Base-by-base conservation (phyloP, 2,888 invertebrate genomes). In the Molanna angustata region DNA sequence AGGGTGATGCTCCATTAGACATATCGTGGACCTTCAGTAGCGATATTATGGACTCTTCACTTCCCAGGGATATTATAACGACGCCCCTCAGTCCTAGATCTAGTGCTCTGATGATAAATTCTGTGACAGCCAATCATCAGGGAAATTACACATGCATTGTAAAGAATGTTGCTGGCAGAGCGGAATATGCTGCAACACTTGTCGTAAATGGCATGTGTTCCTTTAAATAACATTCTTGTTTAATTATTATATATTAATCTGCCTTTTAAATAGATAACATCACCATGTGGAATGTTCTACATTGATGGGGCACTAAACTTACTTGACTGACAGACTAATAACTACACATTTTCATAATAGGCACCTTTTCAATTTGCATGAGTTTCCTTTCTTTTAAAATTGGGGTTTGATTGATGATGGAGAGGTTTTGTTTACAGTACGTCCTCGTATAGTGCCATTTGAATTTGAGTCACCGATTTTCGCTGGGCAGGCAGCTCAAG, bases 391-490 rank as follows among this genome's bases (percentile, higher is more conserved):
- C 22, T 20, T 33, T 16, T 33, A 11, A 22, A 9, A 6, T 32
- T 20, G 37, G 39, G 19, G 9, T 40, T 31, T 41, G n/a, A n/a
- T n/a, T n/a, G n/a, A n/a, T 49, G 13, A 49, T 33, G 35, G 42
- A 49, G 19, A 53, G 46, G 41, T 60, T 60, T 57, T 74, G 64
- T 74, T 82, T 84, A 72, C 84, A 90, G 89, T 89, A 69, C 81
- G 85, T 64, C 89, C 90, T 59, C 87, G 88, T 80, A 85, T 90
- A 64, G 82, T 84, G 63, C 82, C 85, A 60, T 89, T 89, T 64
- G 81, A 83, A 64, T 89, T 88, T 67, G 88, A 86, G 60, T 84
- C 84, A 59, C 78, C 82, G 47, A 76, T 80, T 41, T 86, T 86
- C 68, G 85, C 85, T 60, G 85, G 85, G 65, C 88, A 89, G 70